These are phyloP conservation scores for Agonopterix arenella DNA, from an alignment of 2,888 invertebrate species.

Conservation along the genomic window DNA sequence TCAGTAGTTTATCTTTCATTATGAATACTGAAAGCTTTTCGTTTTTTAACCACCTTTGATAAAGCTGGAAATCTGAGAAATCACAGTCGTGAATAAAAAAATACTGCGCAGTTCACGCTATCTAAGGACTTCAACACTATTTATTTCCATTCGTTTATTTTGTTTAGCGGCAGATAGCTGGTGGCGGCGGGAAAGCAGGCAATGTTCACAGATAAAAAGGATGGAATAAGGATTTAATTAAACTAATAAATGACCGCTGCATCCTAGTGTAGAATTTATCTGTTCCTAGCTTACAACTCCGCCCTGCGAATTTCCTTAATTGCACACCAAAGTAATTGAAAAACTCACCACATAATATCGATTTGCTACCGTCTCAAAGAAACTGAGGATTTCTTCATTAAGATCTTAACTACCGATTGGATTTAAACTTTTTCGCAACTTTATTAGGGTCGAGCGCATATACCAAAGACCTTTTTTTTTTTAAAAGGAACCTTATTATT, in stretches of 20 bases:
- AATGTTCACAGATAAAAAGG: constrained; percentile 6
- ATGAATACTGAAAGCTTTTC: no score
- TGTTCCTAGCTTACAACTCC: constrained; percentile 26
- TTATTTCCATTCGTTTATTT: not conserved
- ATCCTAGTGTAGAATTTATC: constrained; percentile 31
- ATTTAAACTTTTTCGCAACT: no score
- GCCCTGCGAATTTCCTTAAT: constrained; percentile 48
- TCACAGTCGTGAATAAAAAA: no score
- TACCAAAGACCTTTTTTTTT: no score
- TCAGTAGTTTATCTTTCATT: no score
- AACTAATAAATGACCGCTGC: constrained; percentile 37
- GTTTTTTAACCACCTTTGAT: no score
- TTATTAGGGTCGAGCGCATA: no score
- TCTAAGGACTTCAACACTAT: no score
- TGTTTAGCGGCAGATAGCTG: not conserved
- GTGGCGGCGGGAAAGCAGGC: not conserved
- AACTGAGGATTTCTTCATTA: constrained; percentile 22
- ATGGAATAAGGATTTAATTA: constrained; percentile 37
- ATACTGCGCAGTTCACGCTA: no score
- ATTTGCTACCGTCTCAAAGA: constrained; percentile 3
- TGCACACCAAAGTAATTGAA: constrained; percentile 47
- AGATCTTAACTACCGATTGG: constrained; percentile 25
- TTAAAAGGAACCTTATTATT: no score
- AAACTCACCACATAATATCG: constrained; percentile 37
- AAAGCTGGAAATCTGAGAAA: no score